phyloP scores from a whole-genome alignment of 2,797 vertebrate species.

The Tachyglossus aculeatus region DNA sequence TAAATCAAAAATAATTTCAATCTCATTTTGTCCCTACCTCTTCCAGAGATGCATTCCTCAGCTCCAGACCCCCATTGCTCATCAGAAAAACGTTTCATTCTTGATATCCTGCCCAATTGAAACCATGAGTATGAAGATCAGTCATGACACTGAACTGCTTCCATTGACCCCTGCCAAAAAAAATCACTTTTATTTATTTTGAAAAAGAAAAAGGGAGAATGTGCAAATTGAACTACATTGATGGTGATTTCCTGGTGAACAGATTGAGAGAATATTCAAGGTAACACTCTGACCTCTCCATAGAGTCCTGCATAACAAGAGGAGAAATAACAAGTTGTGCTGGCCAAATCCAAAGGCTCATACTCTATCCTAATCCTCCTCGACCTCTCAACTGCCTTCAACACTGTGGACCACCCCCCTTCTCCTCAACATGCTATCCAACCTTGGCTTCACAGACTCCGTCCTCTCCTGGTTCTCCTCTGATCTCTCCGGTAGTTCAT shows the following conservation, averaged over 20 bases:
- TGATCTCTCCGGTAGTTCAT: too few relatives aligned
- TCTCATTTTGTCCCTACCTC: too few relatives aligned
- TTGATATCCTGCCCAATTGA: not conserved
- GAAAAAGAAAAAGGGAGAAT: not conserved
- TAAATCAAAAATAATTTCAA: too few relatives aligned
- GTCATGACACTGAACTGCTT: not conserved
- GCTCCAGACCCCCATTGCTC: not conserved
- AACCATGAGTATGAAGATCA: not conserved
- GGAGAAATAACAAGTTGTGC: not conserved
- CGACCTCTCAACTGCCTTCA: too few relatives aligned
- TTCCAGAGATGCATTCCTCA: not conserved
- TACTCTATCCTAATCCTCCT: too few relatives aligned
- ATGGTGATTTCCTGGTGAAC: not conserved
- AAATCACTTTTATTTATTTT: not conserved
- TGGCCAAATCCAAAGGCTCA: too few relatives aligned
- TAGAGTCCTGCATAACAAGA: not conserved
- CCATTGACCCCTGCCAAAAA: not conserved
- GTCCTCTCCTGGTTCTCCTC: too few relatives aligned
- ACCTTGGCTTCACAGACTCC: too few relatives aligned
- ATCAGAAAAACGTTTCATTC: not conserved
- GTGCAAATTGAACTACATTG: not conserved
- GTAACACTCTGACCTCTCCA: not conserved
- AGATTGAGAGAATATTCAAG: not conserved
- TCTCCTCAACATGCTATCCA: too few relatives aligned
- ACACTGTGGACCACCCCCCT: too few relatives aligned